Evolutionary conservation across 2,113 vertebrate genomes (phyloP), one percentile per base, ranked within the genome.

Genomic region (Poeciliopsis turrubarensis): DNA sequence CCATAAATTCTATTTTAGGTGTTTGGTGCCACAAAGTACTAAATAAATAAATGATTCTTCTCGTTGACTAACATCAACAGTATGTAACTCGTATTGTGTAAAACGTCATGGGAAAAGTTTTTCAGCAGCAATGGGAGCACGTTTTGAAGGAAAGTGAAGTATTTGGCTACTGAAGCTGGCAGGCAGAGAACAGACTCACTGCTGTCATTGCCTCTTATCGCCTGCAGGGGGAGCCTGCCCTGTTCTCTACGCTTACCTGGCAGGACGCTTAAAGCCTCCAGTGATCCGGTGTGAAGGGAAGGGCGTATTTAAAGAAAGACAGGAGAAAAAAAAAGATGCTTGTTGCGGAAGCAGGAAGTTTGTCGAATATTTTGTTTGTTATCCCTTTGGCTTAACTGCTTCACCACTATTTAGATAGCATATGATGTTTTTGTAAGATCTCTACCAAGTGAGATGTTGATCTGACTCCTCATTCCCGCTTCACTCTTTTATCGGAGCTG

Each of bases 1-100:
- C 93, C 93, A 93, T 94, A 87, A 91, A 93, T 90, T 92, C 90
- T 93, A 93, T 93, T 93, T 92, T 90, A 94, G 87, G 85, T 94
- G 90, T 94, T 89, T 89, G 90, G 92, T 94, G 92, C 92, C 93
- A 94, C 93, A 92, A 91, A 91, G 83, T 92, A 57, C 17, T 57
- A 57, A 90, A 27, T 70, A 80, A 91, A 89, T 88, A 93, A 91
- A 91, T 82, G 92, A 89, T 93, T 89, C 81, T 89, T 92, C 87
- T 91, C 92, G 87, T 92, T 86, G 80, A 83, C 84, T 73, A 86
- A 92, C 85, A 86, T 57, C 91, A 92, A 88, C 87, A 92, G 90
- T 93, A 92, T 92, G 86, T 91, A 37, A 89, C 89, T 90, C 87
- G 87, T 94, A 89, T 92, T 83, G 91, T 91, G 89, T 89, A 84